Evolutionary conservation across 2,888 invertebrate genomes (phyloP).

Genomic region (Heliconius charithonia): DNA sequence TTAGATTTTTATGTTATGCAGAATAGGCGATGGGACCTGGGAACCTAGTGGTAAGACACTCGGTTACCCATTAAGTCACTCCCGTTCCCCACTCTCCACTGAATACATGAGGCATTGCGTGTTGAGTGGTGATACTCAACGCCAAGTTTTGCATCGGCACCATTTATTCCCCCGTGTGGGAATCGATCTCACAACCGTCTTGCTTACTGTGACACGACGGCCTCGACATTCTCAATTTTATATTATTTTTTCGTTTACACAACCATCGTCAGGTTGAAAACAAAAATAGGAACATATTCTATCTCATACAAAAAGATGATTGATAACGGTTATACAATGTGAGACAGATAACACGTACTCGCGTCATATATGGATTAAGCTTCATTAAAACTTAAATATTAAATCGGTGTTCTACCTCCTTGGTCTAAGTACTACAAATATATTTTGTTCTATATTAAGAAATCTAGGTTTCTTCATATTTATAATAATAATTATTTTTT

Average conservation of each 20-base stretch:
- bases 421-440: background rate
- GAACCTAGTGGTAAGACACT: background rate
- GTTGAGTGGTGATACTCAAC: background rate
- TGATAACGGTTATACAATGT: constrained; percentile 11
- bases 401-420: background rate
- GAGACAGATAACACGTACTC: background rate
- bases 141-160: no score
- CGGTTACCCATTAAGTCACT: background rate
- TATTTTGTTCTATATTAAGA: background rate
- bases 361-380: background rate
- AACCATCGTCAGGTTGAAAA: no score
- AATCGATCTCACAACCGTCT: no score
- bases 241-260: no score
- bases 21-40: background rate
- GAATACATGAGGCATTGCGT: background rate
- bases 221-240: no score
- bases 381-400: background rate
- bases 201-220: no score
- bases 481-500: no score
- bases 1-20: no score
- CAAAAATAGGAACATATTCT: no score
- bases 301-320: constrained; percentile 8
- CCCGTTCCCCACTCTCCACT: background rate
- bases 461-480: no score
- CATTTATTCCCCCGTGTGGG: no score